Base-by-base conservation (phyloP, 2,888 invertebrate species). In the Cosmorhoe ocellata region DNA sequence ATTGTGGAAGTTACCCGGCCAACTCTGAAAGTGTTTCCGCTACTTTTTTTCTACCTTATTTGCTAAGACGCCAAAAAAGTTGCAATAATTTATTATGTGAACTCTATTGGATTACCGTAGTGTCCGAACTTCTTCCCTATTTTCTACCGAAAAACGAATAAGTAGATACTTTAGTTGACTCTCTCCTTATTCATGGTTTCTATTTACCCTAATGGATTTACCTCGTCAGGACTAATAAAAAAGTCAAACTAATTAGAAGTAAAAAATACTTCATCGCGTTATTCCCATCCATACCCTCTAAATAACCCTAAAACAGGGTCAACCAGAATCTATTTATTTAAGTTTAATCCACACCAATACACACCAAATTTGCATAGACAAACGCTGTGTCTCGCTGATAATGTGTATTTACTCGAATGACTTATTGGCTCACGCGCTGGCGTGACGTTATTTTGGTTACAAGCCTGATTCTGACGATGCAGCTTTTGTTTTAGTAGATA, bases 361-460 rank as follows among this genome's bases (percentile, higher is more conserved):
- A 44, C 50, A 33, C 67, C 52, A 56, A 68, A 85, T 88, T 87
- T 79, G 81, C 85, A 86, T 84, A 82, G 69, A 66, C 78, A 74
- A 77, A 72, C 78, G 60, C 52, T 55, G 86, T 69, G 76, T 60
- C 58, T 33, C 41, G 59, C 81, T 72, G 88, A 88, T 88, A 88
- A 86, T 87, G 72, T 69, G 84, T 84, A 86, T 85, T 75, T 60
- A 62, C 68, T 59, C 70, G 55, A 66, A 69, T 82, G 83, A 84
- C 69, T 84, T 83, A 87, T 85, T 66, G 51, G 55, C 49, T 10
- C 32, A 13, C 59, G 41, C 47, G 50, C 51, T 55, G 39, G 46
- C 51, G 36, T 36, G 34, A 46, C 31, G 41, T 26, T 39, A 37
- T 42, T 42, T 30, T 18, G 27, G 12, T 31, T 8, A 24, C 13